phyloP scores from a whole-genome alignment of 1,140 invertebrate species.

The Anastrepha obliqua region DNA sequence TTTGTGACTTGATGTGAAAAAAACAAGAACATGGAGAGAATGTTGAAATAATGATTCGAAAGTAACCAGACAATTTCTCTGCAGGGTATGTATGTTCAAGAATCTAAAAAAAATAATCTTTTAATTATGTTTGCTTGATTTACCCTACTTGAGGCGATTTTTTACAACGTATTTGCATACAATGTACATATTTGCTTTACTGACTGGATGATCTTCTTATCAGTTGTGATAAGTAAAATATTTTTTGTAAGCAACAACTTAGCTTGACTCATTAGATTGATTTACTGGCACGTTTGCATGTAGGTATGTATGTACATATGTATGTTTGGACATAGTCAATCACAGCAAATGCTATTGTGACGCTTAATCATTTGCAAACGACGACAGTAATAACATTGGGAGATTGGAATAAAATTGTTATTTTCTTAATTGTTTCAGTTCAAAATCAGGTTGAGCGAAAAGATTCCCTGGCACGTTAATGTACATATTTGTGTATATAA shows the following conservation, averaged over 20 bases:
- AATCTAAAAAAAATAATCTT: too few relatives aligned
- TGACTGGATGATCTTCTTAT: not conserved
- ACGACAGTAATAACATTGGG: not conserved
- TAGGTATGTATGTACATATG: not conserved
- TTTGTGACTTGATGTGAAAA: too few relatives aligned
- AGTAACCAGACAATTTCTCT: too few relatives aligned
- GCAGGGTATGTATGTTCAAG: too few relatives aligned
- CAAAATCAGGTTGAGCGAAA: too few relatives aligned
- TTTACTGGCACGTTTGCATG: not conserved
- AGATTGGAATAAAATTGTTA: not conserved
- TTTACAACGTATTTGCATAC: not conserved
- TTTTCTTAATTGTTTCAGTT: too few relatives aligned
- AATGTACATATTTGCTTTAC: not conserved
- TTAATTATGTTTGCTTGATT: too few relatives aligned
- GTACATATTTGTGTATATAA: too few relatives aligned
- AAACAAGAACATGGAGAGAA: too few relatives aligned
- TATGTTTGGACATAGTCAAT: not conserved
- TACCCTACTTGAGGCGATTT: too few relatives aligned
- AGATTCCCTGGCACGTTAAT: too few relatives aligned
- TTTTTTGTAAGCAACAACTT: not conserved
- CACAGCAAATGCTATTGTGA: not conserved
- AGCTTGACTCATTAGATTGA: not conserved
- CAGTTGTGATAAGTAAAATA: not conserved
- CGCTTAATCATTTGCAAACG: not conserved
- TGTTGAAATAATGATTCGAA: too few relatives aligned